A percentile compares a stretch with the other conserved stretches of the same genome.
Conservation (phyloP, 1,140 invertebrate genomes). For the Mactra quadrangularis region DNA sequence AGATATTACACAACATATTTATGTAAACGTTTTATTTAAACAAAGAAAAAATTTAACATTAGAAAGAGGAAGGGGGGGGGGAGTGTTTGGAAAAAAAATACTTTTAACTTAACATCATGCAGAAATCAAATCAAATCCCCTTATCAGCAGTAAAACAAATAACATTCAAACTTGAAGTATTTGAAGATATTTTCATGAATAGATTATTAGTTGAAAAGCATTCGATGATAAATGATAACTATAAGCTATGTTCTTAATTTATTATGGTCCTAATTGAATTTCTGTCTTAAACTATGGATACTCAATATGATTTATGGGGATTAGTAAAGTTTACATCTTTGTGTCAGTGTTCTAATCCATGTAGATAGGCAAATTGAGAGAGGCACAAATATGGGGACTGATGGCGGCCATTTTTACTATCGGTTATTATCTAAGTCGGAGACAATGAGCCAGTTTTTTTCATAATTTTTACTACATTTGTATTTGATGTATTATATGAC, state of each 20-base stretch:
- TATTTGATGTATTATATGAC: too few relatives aligned
- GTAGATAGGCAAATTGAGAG: slow-evolving; percentile 5
- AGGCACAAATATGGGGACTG: too few relatives aligned
- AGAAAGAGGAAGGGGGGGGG: too few relatives aligned
- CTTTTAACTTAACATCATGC: slow-evolving; percentile 47
- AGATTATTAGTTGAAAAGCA: slow-evolving; percentile 44
- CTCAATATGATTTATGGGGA: slow-evolving; percentile 54
- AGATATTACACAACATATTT: slow-evolving; percentile 30
- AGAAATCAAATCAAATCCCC: slow-evolving; percentile 55
- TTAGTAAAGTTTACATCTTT: slow-evolving; percentile 56
- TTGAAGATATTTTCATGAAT: slow-evolving; percentile 43
- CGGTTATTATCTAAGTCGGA: too few relatives aligned
- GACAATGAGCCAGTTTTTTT: too few relatives aligned
- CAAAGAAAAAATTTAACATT: slow-evolving; percentile 23
- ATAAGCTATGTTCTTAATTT: slow-evolving; percentile 38
- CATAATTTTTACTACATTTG: too few relatives aligned
- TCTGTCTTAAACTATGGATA: slow-evolving; percentile 47
- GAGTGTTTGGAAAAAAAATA: too few relatives aligned
- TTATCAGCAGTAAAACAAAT: slow-evolving; percentile 57
- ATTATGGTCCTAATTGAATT: slow-evolving; percentile 58
- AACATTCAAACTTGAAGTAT: slow-evolving; percentile 44
- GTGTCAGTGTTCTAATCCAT: slow-evolving; percentile 29
- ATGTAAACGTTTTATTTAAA: slow-evolving; percentile 7
- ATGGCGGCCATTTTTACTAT: too few relatives aligned
- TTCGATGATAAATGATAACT: slow-evolving; percentile 32